Evolutionary conservation across 2,113 vertebrate species (phyloP).

Genomic region (Silurus glanis): DNA sequence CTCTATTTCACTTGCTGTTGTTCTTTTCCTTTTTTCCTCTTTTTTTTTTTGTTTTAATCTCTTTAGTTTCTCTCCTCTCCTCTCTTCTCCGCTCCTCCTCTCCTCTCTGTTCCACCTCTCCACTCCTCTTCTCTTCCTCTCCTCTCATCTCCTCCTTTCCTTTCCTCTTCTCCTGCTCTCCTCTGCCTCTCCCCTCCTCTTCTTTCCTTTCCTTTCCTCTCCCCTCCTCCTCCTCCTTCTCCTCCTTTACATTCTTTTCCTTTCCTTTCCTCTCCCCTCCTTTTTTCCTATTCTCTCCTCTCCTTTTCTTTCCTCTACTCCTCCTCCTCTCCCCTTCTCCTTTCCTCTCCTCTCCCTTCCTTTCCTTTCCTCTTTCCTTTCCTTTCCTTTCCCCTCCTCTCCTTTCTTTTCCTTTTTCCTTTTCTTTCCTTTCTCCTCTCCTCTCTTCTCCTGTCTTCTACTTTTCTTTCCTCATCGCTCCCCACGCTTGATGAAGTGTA

Average conservation of each 20-base stretch:
- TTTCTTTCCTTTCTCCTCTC: not conserved
- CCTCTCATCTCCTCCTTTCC: not conserved
- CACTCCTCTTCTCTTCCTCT: not conserved
- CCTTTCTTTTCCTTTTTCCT: no score
- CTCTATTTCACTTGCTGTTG: no score
- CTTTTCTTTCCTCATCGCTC: no score
- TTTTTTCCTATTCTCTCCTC: not conserved
- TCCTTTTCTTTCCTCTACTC: not conserved
- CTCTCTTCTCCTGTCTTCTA: not conserved
- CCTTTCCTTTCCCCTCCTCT: not conserved
- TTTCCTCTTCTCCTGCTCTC: no score
- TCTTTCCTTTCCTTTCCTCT: no score
- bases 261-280: no score
- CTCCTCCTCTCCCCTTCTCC: not conserved
- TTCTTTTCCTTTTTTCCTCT: no score
- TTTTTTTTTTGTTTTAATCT: no score
- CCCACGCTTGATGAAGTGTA: constrained; percentile 11
- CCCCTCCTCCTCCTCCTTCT: accelerated
- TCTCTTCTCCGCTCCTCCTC: no score
- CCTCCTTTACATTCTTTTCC: accelerated
- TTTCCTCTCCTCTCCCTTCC: no score
- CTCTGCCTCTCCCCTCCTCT: not conserved
- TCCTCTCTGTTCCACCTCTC: not conserved
- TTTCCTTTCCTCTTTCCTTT: no score
- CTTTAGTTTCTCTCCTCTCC: not conserved